phyloP scores from a whole-genome alignment of 2,888 invertebrate species.

The Lydus trimaculatus region DNA sequence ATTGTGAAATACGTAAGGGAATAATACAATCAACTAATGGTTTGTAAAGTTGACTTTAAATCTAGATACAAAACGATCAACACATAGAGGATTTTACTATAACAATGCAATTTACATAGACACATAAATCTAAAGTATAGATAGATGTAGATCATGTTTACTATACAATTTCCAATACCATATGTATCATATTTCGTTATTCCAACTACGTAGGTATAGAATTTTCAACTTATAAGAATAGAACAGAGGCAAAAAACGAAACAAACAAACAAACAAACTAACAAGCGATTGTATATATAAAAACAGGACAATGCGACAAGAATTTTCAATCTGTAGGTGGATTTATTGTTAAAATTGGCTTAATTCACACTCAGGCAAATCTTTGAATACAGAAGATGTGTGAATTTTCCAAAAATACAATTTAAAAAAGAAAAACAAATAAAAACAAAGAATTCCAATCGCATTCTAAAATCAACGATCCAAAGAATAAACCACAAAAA shows the following conservation, averaged over 20 bases:
- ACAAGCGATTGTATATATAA: background rate
- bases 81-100: background rate
- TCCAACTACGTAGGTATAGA: background rate
- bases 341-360: background rate
- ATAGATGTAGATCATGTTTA: background rate
- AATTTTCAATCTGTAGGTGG: background rate
- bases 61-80: background rate
- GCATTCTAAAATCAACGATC: no score
- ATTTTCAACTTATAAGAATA: background rate
- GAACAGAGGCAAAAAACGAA: background rate
- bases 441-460: background rate
- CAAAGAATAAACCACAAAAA: no score
- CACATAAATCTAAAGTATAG: background rate
- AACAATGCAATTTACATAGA: background rate
- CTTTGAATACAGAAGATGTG: background rate
- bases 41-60: background rate
- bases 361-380: background rate
- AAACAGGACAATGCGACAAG: background rate
- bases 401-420: background rate
- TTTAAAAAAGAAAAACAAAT: background rate
- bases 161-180: background rate
- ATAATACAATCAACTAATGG: conserved; percentile 1
- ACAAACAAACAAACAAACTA: background rate
- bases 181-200: background rate
- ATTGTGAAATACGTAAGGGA: background rate